A percentile compares a stretch with the other conserved stretches of the same genome.
These are phyloP conservation scores for Neotoxoptera formosana DNA, from an alignment of 1,140 invertebrate genomes.

Conservation along the genomic window DNA sequence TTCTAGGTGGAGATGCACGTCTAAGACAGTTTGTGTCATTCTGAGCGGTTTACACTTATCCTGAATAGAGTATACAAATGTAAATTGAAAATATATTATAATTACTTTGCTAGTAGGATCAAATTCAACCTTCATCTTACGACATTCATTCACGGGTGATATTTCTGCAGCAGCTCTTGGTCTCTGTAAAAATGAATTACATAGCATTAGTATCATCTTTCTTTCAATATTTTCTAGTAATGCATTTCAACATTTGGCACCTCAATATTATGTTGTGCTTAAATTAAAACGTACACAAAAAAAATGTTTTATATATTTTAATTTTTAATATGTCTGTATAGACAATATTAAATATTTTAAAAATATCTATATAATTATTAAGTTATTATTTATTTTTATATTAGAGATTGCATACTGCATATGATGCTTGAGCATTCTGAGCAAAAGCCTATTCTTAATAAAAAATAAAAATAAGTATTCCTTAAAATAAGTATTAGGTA, in stretches of 20 bases:
- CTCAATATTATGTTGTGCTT: neutral
- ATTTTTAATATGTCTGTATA: neutral
- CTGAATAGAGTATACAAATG: neutral
- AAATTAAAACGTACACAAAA: neutral
- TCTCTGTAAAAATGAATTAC: conserved; percentile 21
- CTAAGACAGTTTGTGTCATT: too few relatives aligned
- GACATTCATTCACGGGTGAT: conserved; percentile 49
- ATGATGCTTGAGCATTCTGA: neutral
- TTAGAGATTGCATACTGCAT: neutral
- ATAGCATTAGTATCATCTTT: neutral
- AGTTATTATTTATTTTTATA: neutral
- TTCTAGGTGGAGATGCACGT: too few relatives aligned
- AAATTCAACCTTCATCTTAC: conserved; percentile 38
- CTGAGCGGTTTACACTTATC: neutral
- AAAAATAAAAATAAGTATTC: neutral
- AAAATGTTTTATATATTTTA: neutral
- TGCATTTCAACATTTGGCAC: too few relatives aligned
- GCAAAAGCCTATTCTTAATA: neutral
- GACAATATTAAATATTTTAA: too few relatives aligned
- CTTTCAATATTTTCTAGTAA: too few relatives aligned
- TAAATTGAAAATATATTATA: neutral
- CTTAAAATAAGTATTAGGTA: neutral
- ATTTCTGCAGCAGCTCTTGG: conserved; percentile 55
- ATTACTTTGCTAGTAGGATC: conserved; percentile 43
- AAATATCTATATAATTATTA: too few relatives aligned